These are phyloP conservation scores for Bos javanicus DNA, from an alignment of 2,113 vertebrate species.

Conservation along the genomic window DNA sequence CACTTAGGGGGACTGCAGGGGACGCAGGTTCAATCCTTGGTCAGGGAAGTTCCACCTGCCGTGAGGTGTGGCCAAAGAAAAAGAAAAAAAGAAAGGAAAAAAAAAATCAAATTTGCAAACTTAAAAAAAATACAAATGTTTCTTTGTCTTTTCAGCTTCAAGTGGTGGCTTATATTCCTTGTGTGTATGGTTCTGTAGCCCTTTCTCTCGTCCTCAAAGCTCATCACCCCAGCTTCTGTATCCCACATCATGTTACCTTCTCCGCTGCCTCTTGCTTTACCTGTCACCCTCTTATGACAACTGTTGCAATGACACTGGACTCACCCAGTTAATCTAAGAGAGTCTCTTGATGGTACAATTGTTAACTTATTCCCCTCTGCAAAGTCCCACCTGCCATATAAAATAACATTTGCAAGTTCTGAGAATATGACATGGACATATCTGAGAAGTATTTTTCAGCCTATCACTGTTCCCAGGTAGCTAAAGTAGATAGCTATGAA, in stretches of 20 bases:
- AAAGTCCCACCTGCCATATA: background rate
- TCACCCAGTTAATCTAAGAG: background rate
- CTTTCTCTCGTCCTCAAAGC: background rate
- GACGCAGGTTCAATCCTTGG: background rate
- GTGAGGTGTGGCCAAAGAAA: background rate
- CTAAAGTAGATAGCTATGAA: background rate
- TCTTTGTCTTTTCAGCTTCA: background rate
- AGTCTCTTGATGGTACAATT: background rate
- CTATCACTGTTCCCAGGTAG: too few species aligned
- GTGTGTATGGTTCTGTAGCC: accelerated
- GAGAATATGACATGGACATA: background rate
- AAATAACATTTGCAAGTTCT: background rate
- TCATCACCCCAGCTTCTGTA: background rate
- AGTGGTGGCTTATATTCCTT: background rate
- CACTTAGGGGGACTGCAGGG: background rate
- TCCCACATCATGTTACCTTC: background rate
- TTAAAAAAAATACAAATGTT: background rate
- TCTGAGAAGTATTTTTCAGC: background rate
- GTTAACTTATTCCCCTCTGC: background rate
- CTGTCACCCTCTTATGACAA: background rate
- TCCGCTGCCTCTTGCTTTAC: background rate
- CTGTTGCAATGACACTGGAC: accelerated
- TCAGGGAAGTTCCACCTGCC: background rate
- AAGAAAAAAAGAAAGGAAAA: background rate
- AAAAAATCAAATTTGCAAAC: background rate